These are phyloP conservation scores for Plectropomus leopardus DNA, from an alignment of 2,113 vertebrate genomes.

Conservation along the genomic window DNA sequence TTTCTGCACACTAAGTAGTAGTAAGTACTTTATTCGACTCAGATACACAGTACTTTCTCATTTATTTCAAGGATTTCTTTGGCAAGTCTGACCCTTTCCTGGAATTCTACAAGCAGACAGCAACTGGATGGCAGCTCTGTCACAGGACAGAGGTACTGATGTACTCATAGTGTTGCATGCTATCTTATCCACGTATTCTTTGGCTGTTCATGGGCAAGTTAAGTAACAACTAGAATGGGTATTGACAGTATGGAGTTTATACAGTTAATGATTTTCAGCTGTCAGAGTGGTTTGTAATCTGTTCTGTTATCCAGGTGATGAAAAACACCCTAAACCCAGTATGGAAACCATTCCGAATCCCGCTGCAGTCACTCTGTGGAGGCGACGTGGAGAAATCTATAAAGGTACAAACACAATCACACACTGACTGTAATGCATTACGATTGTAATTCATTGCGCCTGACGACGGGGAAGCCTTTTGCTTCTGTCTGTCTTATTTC, in stretches of 20 bases:
- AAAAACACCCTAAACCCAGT: conserved; percentile 95
- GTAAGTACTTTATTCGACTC: background rate
- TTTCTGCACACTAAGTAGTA: background rate
- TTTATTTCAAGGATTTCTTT: conserved; percentile 91
- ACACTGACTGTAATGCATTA: background rate
- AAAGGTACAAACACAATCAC: conserved; percentile 81
- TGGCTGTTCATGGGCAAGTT: too few relatives aligned
- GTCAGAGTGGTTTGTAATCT: background rate
- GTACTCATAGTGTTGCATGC: too few relatives aligned
- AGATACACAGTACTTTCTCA: background rate
- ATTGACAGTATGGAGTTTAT: background rate
- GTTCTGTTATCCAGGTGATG: conserved; percentile 86
- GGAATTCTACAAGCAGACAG: conserved; percentile 93
- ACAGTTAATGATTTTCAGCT: background rate
- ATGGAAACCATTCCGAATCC: conserved; percentile 94
- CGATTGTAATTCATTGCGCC: background rate
- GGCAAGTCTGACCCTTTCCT: conserved; percentile 98
- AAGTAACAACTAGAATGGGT: background rate
- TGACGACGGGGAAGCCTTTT: background rate
- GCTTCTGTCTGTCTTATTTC: background rate
- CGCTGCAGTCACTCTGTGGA: conserved; percentile 93
- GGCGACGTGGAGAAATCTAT: conserved; percentile 94
- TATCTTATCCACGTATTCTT: background rate
- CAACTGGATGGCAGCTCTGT: conserved; percentile 94
- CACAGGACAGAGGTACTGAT: conserved; percentile 94